Conservation (phyloP, 2,888 invertebrate genomes). For the Helicoverpa assulta region DNA sequence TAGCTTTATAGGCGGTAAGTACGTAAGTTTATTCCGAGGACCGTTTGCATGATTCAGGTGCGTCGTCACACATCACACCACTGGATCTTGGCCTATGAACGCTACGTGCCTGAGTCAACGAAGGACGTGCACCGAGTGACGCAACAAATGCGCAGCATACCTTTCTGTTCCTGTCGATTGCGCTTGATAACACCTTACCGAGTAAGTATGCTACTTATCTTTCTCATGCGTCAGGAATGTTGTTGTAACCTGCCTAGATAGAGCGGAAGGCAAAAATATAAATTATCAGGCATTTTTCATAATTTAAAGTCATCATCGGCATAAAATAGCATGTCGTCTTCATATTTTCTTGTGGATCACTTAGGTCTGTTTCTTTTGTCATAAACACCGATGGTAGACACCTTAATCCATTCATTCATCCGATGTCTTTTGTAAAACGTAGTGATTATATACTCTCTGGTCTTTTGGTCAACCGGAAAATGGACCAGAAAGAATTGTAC, state of each 20-base stretch:
- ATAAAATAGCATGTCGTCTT: no score
- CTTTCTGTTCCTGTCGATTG: conserved; percentile 63
- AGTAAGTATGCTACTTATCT: conserved; percentile 44
- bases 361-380: no score
- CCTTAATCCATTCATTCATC: no score
- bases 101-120: conserved; percentile 62
- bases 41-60: conserved; percentile 28
- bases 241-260: conserved; percentile 20
- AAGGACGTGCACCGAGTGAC: conserved; percentile 61
- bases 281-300: no score
- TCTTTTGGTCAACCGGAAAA: no score
- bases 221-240: conserved; percentile 50
- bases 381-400: no score
- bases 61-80: conserved; percentile 67
- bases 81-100: conserved; percentile 48
- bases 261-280: not conserved
- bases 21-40: not conserved
- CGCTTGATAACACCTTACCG: conserved; percentile 44
- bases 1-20: not conserved
- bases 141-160: conserved; percentile 66
- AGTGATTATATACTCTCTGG: no score
- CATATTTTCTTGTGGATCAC: no score
- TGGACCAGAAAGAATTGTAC: no score
- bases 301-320: no score
- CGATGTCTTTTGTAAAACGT: no score